Base-by-base conservation (phyloP, 2,797 vertebrate genomes). In the Muscicapa comitata region DNA sequence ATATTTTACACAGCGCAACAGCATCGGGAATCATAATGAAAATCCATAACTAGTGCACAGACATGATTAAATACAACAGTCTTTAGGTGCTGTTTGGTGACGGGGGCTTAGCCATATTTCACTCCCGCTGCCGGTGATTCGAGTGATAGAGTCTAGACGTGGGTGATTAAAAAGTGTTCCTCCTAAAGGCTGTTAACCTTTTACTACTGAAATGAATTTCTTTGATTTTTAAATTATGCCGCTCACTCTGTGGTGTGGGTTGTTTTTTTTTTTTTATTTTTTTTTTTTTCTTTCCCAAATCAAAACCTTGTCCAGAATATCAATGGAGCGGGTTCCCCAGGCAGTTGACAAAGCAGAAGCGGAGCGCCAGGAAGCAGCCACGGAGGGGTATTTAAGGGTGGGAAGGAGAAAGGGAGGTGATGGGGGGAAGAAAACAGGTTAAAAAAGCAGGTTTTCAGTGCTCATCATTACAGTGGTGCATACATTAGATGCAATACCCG, bases 11-110 rank as follows among this genome's bases (percentile, higher is more conserved):
- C 98, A 97, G 98, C 53, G 98, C 98, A 98, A 98, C 98, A 98
- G 98, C 98, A 98, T 99, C 98, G 97, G 99, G 98, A 99, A 98
- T 98, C 99, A 98, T 99, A 99, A 99, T 99, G 99, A 99, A 99
- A 99, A 99, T 99, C 99, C 99, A 99, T 99, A 99, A 99, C 98
- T 98, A 98, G 98, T 98, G 98, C 98, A 98, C 98, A 98, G 98
- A 99, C 98, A 98, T 99, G 99, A 99, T 99, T 99, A 99, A 99
- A 99, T 98, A 98, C 98, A 99, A 99, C 98, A 99, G 98, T 98
- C 98, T 98, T 98, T 97, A 98, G 98, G 98, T 99, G 98, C 98
- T 98, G 97, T 97, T 98, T 98, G 97, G 98, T 98, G 97, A 97
- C 80, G 67, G 98, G 98, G 98, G 96, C 97, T 97, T 88, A 97